Conservation (phyloP, 2,888 invertebrate genomes). For the Meliscaeva auricollis region DNA sequence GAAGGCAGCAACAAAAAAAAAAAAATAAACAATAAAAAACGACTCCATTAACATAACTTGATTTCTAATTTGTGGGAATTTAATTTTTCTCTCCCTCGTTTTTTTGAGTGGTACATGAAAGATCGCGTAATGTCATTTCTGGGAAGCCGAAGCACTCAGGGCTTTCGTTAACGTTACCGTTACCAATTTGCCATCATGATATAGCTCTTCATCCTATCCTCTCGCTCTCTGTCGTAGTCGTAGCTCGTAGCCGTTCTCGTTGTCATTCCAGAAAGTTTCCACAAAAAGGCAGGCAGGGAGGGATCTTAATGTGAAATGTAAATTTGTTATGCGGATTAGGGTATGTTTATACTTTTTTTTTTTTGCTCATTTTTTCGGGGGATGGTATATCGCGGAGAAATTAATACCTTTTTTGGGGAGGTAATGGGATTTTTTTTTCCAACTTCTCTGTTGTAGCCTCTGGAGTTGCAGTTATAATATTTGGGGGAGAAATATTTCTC, state of each 20-base stretch:
- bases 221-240: neutral
- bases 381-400: conserved; percentile 52
- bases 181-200: neutral
- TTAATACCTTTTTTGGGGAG: conserved; percentile 49
- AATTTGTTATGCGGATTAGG: conserved; percentile 62
- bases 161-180: conserved; percentile 36
- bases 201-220: neutral
- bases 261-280: neutral
- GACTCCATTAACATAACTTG: conserved; percentile 73
- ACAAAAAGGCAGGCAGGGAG: neutral
- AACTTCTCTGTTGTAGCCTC: neutral
- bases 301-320: conserved; percentile 56
- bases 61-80: conserved; percentile 75
- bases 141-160: conserved; percentile 23
- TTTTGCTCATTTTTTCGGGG: neutral
- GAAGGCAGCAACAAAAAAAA: conserved; percentile 14
- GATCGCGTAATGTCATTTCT: conserved; percentile 57
- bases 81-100: conserved; percentile 53
- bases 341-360: conserved; percentile 15
- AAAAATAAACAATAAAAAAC: conserved; percentile 27
- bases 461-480: conserved; percentile 16
- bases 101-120: conserved; percentile 51
- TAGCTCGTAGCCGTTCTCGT: neutral
- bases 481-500: neutral
- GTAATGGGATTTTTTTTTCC: conserved; percentile 35